Percentiles rank a stretch among this genome's conserved stretches.
phyloP scores from a whole-genome alignment of 2,888 invertebrate genomes.

The Chironomus riparius region DNA sequence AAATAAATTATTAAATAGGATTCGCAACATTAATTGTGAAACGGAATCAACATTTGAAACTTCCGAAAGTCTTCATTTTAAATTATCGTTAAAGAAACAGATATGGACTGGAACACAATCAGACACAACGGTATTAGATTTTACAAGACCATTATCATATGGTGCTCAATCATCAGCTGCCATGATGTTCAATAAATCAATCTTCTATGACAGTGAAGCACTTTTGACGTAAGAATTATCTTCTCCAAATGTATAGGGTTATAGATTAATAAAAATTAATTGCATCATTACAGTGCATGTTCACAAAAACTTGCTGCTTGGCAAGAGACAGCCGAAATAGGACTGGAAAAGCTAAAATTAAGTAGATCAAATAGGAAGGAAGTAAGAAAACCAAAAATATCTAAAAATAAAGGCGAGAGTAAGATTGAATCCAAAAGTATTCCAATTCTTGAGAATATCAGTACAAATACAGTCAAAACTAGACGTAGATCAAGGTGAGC shows the following conservation, averaged over 20 bases:
- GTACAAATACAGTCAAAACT: constrained; percentile 32
- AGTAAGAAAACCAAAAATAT: neutral
- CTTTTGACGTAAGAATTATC: constrained; percentile 45
- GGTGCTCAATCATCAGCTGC: constrained; percentile 46
- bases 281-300: constrained; percentile 47
- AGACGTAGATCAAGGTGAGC: constrained; percentile 46
- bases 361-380: neutral
- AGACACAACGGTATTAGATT: constrained; percentile 35
- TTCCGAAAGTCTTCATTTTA: constrained; percentile 48
- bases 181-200: constrained; percentile 39
- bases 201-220: constrained; percentile 49
- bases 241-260: neutral
- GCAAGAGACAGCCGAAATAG: constrained; percentile 33
- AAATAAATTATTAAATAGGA: constrained; percentile 5
- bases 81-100: constrained; percentile 60
- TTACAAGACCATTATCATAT: constrained; percentile 54
- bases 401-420: neutral
- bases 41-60: constrained; percentile 24
- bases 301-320: constrained; percentile 51
- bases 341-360: constrained; percentile 9
- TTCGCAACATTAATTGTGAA: constrained; percentile 18
- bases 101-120: constrained; percentile 60
- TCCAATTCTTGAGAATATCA: neutral
- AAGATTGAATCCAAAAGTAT: neutral
- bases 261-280: neutral